phyloP scores from a whole-genome alignment of 1,140 invertebrate species.

The Cyclargus thomasi region DNA sequence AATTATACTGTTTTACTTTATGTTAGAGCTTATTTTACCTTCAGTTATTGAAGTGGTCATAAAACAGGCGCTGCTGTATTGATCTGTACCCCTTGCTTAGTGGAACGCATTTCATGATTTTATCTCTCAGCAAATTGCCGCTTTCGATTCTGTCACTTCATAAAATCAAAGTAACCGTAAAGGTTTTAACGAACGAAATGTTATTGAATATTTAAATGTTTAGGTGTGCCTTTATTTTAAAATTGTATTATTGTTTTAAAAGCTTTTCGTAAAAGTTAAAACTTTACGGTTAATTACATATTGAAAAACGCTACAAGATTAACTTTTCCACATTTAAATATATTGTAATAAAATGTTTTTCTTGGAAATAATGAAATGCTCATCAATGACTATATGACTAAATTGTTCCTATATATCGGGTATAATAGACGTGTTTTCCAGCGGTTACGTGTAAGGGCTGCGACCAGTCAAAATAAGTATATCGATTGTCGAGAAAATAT shows the following conservation, averaged over 20 bases:
- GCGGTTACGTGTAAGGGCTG: neutral
- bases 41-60: no score
- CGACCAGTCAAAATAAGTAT: neutral
- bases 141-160: slow-evolving; percentile 37
- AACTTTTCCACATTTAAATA: no score
- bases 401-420: neutral
- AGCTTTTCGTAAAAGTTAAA: no score
- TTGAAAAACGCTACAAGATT: no score
- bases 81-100: slow-evolving; percentile 25
- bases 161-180: slow-evolving; percentile 28
- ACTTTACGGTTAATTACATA: no score
- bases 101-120: slow-evolving; percentile 39
- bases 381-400: neutral
- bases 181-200: slow-evolving; percentile 3
- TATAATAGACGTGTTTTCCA: slow-evolving; percentile 6
- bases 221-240: no score
- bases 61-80: no score
- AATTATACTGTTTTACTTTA: no score
- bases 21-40: no score
- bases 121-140: slow-evolving; percentile 42
- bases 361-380: neutral
- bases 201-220: no score
- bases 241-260: no score
- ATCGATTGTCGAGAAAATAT: neutral
- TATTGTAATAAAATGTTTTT: no score